A percentile compares a stretch with the other conserved stretches of the same genome.
phyloP scores from a whole-genome alignment of 1,140 invertebrate species.

The Pemphigus obesinymphae region DNA sequence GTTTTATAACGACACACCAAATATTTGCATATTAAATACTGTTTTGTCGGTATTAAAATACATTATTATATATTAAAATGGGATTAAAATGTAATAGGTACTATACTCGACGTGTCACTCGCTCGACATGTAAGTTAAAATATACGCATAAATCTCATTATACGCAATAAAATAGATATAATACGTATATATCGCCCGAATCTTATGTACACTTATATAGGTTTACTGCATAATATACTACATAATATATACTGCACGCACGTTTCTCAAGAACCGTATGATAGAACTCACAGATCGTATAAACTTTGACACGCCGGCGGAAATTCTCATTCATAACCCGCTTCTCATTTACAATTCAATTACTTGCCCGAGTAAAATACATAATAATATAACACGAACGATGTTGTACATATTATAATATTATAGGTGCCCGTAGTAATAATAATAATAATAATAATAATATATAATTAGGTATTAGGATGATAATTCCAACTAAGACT shows the following conservation, averaged over 20 bases:
- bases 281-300: background rate
- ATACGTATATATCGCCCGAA: background rate
- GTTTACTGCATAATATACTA: no score
- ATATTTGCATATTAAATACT: background rate
- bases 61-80: no score
- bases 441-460: background rate
- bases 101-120: background rate
- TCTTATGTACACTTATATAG: no score
- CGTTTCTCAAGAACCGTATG: background rate
- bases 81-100: background rate
- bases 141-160: background rate
- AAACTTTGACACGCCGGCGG: background rate
- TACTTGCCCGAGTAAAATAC: background rate
- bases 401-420: no score
- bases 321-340: conserved; percentile 13
- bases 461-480: no score
- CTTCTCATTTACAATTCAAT: conserved; percentile 34
- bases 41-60: background rate
- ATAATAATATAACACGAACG: no score
- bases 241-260: no score
- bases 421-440: background rate
- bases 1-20: no score
- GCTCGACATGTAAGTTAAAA: background rate
- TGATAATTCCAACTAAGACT: no score
- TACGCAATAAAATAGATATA: background rate